Evolutionary conservation across 30 jellyfish, hydroid and myxozoan genomes (phyloP), one percentile per base, ranked within the genome.

Genomic region (Aurelia sp.): DNA sequence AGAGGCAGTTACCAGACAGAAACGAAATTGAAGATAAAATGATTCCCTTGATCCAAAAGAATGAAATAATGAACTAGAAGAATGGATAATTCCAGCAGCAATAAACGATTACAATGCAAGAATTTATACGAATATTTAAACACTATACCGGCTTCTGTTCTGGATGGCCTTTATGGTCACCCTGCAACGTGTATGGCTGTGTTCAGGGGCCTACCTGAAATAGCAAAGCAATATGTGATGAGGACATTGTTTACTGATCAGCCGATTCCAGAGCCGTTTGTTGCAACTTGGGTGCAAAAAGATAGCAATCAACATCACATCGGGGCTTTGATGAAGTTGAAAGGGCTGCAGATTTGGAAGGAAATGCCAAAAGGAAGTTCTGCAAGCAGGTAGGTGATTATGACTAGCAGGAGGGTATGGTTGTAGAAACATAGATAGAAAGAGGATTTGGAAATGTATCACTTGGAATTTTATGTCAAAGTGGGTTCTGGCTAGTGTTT

Each of bases 101-200:
- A 67, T 24, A 82, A 79, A 21, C 79, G 92, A 35, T 82, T 95
- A 63, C 89, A 80, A 21, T 90, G 99, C 87, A 95, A 95, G 78
- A 97, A 95, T 75, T 61, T 95, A 47, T 95, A 89, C 68, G 99
- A 97, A 17, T 95, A 90, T 72, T 40, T 95, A 51, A 77, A 91
- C 80, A 84, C 99, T n/a, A 55, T 95, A 22, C 90, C 97, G 17
- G 90, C 97, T 1, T 93, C 87, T 0, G 89, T 90, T 11, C 68
- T 95, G 19, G 97, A 95, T 73, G 88, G 97, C 18, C 75, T 95
- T 15, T 95, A 95, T 63, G 81, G 95, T 70, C 97, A 95, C 71
- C 99, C 99, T 0, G 78, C 92, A 15, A 95, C 99, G 16, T 95
- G 99, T 70, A 67, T 95, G 83, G 99, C 99, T 12, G 99, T 95